A percentile compares a stretch with the other conserved stretches of the same genome.
Evolutionary conservation across 2,113 vertebrate genomes (phyloP).

Genomic region (Fulica atra): DNA sequence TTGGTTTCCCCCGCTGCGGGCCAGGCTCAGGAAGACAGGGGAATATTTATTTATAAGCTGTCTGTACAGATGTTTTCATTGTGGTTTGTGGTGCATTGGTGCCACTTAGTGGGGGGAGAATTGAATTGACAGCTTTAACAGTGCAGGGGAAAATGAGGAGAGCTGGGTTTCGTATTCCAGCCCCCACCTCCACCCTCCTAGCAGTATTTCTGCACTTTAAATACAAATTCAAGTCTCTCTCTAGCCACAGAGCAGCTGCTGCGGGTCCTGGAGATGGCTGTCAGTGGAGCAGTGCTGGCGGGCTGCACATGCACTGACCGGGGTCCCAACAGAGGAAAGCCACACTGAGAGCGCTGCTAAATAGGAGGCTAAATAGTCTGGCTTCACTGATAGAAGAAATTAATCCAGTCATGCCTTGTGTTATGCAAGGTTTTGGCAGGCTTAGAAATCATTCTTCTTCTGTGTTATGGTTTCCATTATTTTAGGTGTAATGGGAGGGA

Average conservation of each 20-base stretch:
- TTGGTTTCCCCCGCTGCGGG: not conserved
- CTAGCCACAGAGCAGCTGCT: not conserved
- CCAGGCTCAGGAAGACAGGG: not conserved
- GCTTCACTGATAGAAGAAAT: not conserved
- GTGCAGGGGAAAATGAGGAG: conserved; percentile 15
- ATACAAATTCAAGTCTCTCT: not conserved
- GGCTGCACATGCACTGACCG: not conserved
- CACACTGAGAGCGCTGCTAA: not conserved
- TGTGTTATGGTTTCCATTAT: not conserved
- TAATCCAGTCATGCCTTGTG: not conserved
- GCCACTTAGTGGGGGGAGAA: conserved; percentile 80
- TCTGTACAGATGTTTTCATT: conserved; percentile 55
- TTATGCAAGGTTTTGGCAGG: not conserved
- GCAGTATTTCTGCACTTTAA: not conserved
- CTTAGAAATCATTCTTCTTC: not conserved
- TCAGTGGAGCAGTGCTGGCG: not conserved
- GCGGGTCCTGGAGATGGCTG: not conserved
- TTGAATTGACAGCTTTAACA: conserved; percentile 65
- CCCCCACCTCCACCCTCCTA: not conserved
- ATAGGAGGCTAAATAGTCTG: not conserved
- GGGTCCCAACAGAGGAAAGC: not conserved
- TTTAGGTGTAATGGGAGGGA: not conserved
- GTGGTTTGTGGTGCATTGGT: conserved; percentile 75
- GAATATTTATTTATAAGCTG: conserved; percentile 55
- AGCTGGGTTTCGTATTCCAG: not conserved